Conservation (phyloP, 1,140 invertebrate species). For the Ephestia elutella region DNA sequence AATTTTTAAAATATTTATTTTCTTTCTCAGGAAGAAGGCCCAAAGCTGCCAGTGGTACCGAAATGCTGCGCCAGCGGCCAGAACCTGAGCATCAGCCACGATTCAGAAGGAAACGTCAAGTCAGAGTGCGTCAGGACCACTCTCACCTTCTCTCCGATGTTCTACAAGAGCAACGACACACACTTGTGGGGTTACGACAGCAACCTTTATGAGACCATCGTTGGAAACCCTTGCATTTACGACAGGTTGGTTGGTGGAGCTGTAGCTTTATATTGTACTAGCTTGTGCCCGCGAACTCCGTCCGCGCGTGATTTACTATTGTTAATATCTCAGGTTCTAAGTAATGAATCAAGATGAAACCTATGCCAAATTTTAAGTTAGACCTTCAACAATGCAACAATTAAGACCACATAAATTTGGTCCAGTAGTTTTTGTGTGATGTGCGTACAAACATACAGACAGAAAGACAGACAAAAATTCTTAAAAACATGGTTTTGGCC, state of each 20-base stretch:
- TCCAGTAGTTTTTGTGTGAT: too few relatives aligned
- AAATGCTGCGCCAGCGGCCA: slow-evolving; percentile 70
- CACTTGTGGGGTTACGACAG: slow-evolving; percentile 68
- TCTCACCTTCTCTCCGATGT: slow-evolving; percentile 68
- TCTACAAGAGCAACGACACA: slow-evolving; percentile 72
- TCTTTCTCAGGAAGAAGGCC: slow-evolving; percentile 48
- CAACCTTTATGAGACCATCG: slow-evolving; percentile 71
- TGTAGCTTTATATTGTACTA: too few relatives aligned
- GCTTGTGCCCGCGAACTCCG: too few relatives aligned
- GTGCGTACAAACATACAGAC: too few relatives aligned
- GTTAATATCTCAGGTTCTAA: too few relatives aligned
- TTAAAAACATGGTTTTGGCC: too few relatives aligned
- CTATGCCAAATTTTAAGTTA: too few relatives aligned
- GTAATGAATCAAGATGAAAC: too few relatives aligned
- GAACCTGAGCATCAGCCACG: slow-evolving; percentile 50
- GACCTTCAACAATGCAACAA: too few relatives aligned
- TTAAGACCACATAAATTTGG: too few relatives aligned
- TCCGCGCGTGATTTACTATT: too few relatives aligned
- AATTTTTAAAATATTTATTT: slow-evolving; percentile 6
- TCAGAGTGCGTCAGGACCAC: slow-evolving; percentile 60
- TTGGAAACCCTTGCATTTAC: slow-evolving; percentile 74
- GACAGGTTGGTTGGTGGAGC: slow-evolving; percentile 57
- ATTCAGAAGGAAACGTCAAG: slow-evolving; percentile 55
- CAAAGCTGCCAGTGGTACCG: slow-evolving; percentile 58
- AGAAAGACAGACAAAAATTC: too few relatives aligned